Evolutionary conservation across 2,113 vertebrate genomes (phyloP).

Genomic region (Lipophrys pholis): DNA sequence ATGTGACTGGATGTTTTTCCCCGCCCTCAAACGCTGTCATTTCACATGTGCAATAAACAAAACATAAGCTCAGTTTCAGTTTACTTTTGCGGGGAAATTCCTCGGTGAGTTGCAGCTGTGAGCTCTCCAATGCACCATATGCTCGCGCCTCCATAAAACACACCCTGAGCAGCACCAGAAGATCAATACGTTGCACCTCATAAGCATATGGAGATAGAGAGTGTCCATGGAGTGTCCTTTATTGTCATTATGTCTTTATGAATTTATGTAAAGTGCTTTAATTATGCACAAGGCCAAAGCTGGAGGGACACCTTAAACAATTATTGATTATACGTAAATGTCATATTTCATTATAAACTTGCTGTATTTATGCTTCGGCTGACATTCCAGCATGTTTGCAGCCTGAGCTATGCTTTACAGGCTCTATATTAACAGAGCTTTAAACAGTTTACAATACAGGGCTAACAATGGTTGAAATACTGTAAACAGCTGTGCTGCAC

Average conservation of each 20-base stretch:
- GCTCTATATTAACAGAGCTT: constrained; percentile 56
- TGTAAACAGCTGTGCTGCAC: constrained; percentile 61
- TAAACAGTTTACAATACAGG: constrained; percentile 71
- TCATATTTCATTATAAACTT: constrained; percentile 60
- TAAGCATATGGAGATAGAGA: constrained; percentile 34
- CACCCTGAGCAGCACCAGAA: constrained; percentile 6
- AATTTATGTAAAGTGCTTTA: constrained; percentile 52
- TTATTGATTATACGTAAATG: constrained; percentile 65
- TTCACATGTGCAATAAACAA: not conserved
- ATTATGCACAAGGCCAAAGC: constrained; percentile 57
- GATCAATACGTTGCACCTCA: constrained; percentile 40
- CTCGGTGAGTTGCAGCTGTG: constrained; percentile 8
- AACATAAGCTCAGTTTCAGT: constrained; percentile 4
- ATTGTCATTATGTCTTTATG: constrained; percentile 52
- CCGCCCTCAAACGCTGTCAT: constrained; percentile 1
- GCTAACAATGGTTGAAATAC: constrained; percentile 55
- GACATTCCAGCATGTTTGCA: constrained; percentile 57
- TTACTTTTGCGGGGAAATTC: constrained; percentile 16
- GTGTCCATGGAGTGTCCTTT: constrained; percentile 41
- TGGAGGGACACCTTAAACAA: constrained; percentile 58
- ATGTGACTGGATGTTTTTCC: not conserved
- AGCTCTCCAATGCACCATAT: constrained; percentile 25
- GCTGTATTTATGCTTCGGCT: constrained; percentile 56
- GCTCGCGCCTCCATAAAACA: constrained; percentile 33
- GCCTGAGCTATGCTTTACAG: constrained; percentile 50